Conservation (phyloP, 2,113 vertebrate species). For the Aplodontia rufa region DNA sequence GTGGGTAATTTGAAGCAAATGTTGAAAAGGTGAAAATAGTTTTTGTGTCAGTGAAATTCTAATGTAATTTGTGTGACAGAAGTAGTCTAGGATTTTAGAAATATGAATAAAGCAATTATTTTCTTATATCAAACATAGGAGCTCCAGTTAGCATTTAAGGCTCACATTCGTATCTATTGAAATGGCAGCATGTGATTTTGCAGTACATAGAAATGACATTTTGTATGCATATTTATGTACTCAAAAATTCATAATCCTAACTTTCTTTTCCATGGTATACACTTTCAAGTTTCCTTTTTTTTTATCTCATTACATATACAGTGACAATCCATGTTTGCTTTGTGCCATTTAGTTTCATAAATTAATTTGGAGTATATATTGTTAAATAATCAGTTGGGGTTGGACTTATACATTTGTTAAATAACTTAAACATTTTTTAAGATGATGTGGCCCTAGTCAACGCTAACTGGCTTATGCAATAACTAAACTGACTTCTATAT, state of each 20-base stretch:
- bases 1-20: constrained; percentile 19
- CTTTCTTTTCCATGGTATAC: background rate
- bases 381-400: background rate
- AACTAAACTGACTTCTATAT: background rate
- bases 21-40: background rate
- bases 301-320: background rate
- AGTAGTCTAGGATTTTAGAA: background rate
- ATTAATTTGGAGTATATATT: background rate
- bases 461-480: background rate
- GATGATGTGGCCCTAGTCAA: background rate
- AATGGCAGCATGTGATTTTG: background rate
- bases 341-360: background rate
- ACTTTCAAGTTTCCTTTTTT: background rate
- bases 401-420: background rate
- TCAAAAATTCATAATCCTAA: background rate
- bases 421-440: too few relatives aligned
- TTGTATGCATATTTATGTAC: background rate
- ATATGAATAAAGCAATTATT: background rate
- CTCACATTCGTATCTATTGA: background rate
- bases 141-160: background rate
- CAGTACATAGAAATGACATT: background rate
- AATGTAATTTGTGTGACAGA: background rate
- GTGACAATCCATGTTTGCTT: background rate
- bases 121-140: background rate
- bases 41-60: background rate